These are phyloP conservation scores for Epirrhoe alternata DNA, from an alignment of 2,888 invertebrate genomes.

Conservation along the genomic window DNA sequence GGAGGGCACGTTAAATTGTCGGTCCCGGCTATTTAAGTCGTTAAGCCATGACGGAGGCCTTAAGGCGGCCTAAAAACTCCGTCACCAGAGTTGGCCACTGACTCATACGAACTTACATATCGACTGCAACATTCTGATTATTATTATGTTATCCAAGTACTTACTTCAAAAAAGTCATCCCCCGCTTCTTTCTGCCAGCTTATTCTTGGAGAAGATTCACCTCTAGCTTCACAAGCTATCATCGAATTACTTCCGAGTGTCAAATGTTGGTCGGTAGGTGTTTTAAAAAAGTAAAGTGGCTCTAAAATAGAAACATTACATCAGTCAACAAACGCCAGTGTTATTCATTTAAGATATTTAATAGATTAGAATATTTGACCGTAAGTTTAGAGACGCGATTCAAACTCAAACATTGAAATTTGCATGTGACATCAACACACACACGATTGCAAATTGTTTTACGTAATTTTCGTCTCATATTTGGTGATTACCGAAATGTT, in stretches of 20 bases:
- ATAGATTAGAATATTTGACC: neutral
- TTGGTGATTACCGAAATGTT: neutral
- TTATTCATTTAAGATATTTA: neutral
- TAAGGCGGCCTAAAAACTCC: too few species aligned
- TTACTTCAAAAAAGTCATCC: slow-evolving; percentile 52
- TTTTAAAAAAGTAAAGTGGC: slow-evolving; percentile 59
- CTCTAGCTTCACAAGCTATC: slow-evolving; percentile 64
- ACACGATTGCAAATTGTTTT: neutral
- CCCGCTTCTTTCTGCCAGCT: slow-evolving; percentile 64
- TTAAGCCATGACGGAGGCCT: too few species aligned
- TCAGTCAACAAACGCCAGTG: neutral
- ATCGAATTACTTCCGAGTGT: slow-evolving; percentile 57
- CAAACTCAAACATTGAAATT: neutral
- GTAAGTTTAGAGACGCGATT: neutral
- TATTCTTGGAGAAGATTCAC: slow-evolving; percentile 55
- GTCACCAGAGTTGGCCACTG: too few species aligned
- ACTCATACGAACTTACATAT: too few species aligned
- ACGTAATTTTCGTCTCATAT: neutral
- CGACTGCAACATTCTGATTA: too few species aligned
- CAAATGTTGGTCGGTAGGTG: slow-evolving; percentile 56
- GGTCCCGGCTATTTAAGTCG: too few species aligned
- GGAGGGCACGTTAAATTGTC: too few species aligned
- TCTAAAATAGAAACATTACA: slow-evolving; percentile 49
- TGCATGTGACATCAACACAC: neutral
- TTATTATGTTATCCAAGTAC: slow-evolving; percentile 2